A percentile compares a stretch with the other conserved stretches of the same genome.
These are phyloP conservation scores for Scyliorhinus canicula DNA, from an alignment of 2,797 vertebrate species.

Conservation along the genomic window DNA sequence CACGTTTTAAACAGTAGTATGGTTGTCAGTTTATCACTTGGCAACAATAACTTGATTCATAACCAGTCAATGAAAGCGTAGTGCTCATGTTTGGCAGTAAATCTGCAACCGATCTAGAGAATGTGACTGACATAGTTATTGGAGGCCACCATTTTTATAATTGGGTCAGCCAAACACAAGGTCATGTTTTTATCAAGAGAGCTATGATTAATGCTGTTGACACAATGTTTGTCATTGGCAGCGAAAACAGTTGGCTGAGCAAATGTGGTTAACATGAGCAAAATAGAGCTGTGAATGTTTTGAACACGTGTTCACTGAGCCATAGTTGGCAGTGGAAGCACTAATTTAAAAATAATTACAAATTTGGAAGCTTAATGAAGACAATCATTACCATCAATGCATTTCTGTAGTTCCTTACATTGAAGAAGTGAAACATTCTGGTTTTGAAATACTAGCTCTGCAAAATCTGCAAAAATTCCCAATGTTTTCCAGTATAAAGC, in stretches of 20 bases:
- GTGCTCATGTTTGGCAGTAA: not conserved
- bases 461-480: too few relatives aligned
- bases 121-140: not conserved
- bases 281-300: not conserved
- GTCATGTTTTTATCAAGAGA: constrained; percentile 15
- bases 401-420: not conserved
- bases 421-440: not conserved
- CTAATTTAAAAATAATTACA: not conserved
- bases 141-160: not conserved
- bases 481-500: not conserved
- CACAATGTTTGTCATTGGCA: constrained; percentile 10
- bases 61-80: constrained; percentile 3
- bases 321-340: not conserved
- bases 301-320: not conserved
- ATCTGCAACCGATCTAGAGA: not conserved
- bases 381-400: not conserved
- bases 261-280: not conserved
- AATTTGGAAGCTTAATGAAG: not conserved
- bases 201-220: not conserved
- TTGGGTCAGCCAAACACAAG: not conserved
- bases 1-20: not conserved
- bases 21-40: not conserved
- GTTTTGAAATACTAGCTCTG: not conserved
- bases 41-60: not conserved
- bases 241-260: not conserved